Evolutionary conservation across 1,140 invertebrate species (phyloP).

Genomic region (Drosophila sproati): DNA sequence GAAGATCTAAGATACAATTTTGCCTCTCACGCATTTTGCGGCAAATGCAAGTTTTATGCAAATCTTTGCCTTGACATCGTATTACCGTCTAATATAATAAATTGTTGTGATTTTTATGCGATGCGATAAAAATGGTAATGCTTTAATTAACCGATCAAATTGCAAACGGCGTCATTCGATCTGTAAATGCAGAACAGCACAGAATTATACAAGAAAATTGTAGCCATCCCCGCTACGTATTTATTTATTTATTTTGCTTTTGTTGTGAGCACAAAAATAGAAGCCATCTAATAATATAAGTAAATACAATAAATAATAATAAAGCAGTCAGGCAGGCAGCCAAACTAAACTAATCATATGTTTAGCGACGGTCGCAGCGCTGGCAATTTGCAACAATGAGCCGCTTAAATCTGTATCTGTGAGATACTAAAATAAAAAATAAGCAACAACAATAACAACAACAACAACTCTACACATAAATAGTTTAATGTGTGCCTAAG

Average conservation of each 20-base stretch:
- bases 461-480: constrained; percentile 70
- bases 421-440: constrained; percentile 53
- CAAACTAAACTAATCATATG: constrained; percentile 78
- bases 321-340: constrained; percentile 29
- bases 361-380: constrained; percentile 45
- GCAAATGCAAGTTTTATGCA: constrained; percentile 69
- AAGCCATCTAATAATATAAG: constrained; percentile 76
- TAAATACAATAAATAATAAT: constrained; percentile 80
- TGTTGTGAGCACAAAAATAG: constrained; percentile 61
- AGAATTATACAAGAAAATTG: background rate
- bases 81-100: constrained; percentile 66
- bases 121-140: constrained; percentile 55
- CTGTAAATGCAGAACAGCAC: background rate
- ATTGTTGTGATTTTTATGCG: constrained; percentile 79
- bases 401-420: constrained; percentile 49
- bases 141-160: constrained; percentile 63
- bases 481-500: constrained; percentile 76
- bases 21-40: constrained; percentile 63
- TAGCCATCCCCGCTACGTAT: background rate
- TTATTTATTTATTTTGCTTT: background rate
- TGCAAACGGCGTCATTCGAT: constrained; percentile 30
- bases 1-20: background rate
- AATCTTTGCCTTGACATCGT: constrained; percentile 74
- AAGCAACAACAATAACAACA: constrained; percentile 34
- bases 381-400: constrained; percentile 75